Evolutionary conservation across 2,797 vertebrate species (phyloP).

Genomic region (Phaenicophaeus curvirostris): DNA sequence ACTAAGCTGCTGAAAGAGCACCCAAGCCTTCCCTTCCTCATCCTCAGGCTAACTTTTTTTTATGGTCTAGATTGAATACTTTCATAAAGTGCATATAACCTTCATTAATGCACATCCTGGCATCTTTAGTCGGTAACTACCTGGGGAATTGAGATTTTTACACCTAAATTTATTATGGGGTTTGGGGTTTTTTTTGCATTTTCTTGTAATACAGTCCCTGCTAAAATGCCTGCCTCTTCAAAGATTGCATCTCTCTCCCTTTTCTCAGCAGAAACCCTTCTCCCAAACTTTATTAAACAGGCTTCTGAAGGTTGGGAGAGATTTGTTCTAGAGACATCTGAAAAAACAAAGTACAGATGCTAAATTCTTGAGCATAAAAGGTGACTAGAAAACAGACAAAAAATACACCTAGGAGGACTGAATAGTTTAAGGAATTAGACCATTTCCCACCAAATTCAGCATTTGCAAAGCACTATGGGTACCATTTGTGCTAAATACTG

Average conservation of each 20-base stretch:
- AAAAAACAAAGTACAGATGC: background rate
- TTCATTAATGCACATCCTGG: background rate
- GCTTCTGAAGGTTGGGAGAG: background rate
- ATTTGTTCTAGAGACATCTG: background rate
- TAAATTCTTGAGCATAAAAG: background rate
- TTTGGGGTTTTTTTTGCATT: background rate
- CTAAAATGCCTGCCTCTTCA: background rate
- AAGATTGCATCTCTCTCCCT: background rate
- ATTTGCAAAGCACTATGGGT: background rate
- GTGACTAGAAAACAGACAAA: background rate
- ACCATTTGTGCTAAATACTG: background rate
- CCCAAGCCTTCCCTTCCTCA: background rate
- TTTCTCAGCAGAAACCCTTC: background rate
- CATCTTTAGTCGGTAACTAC: background rate
- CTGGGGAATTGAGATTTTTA: background rate
- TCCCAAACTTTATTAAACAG: background rate
- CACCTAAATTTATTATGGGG: background rate
- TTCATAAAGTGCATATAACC: background rate
- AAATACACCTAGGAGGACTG: background rate
- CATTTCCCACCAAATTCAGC: background rate
- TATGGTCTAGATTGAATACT: background rate
- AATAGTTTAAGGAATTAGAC: background rate
- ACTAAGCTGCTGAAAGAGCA: background rate
- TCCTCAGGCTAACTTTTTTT: background rate
- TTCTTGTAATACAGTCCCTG: background rate